phyloP scores from a whole-genome alignment of 2,888 invertebrate species.

The Scaptomyza cyrtandrae region DNA sequence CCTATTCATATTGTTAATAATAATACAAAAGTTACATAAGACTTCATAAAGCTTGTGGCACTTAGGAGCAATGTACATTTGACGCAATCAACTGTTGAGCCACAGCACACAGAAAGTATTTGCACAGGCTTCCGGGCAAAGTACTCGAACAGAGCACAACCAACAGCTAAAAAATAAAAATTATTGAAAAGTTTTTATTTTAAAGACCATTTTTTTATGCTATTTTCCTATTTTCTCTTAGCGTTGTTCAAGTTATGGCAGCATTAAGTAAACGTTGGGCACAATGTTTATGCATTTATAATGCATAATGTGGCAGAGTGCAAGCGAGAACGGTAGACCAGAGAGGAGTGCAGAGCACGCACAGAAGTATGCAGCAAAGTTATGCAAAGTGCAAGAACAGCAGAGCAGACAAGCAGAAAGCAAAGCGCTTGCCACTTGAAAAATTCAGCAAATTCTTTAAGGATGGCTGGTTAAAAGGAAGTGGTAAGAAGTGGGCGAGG shows the following conservation, averaged over 20 bases:
- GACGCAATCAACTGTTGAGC: neutral
- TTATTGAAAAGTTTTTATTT: constrained; percentile 62
- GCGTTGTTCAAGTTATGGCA: constrained; percentile 56
- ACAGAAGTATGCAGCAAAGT: constrained; percentile 75
- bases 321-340: constrained; percentile 4
- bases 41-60: neutral
- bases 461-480: neutral
- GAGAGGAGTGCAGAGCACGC: constrained; percentile 36
- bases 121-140: constrained; percentile 7
- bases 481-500: neutral
- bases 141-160: constrained; percentile 5
- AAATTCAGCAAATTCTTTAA: constrained; percentile 52
- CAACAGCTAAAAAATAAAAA: constrained; percentile 20
- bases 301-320: constrained; percentile 64
- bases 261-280: constrained; percentile 77
- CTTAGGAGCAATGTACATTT: neutral
- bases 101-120: constrained; percentile 10
- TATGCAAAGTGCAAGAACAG: constrained; percentile 74
- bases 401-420: constrained; percentile 56
- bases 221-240: constrained; percentile 17
- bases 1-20: neutral
- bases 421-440: constrained; percentile 71
- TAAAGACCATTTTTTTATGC: constrained; percentile 20
- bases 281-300: constrained; percentile 78
- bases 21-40: neutral